A percentile compares a stretch with the other conserved stretches of the same genome.
Evolutionary conservation across 1,140 invertebrate species (phyloP).

Genomic region (Sarcophaga bullata): DNA sequence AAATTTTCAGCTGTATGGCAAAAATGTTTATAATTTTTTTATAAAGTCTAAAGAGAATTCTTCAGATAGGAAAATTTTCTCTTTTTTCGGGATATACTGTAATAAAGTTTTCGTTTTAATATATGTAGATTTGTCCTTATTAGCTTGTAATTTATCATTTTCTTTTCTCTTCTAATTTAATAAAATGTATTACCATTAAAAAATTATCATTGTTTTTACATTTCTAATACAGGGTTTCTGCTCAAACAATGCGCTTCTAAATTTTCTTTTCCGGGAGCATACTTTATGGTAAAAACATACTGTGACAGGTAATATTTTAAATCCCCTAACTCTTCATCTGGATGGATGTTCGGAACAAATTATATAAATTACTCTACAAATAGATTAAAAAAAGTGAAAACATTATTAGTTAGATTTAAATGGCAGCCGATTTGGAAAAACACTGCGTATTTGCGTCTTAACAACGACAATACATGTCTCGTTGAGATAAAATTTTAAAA

Average conservation of each 20-base stretch:
- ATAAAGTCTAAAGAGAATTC: slow-evolving; percentile 41
- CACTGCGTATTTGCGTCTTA: too few relatives aligned
- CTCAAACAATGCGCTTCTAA: slow-evolving; percentile 60
- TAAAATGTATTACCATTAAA: slow-evolving; percentile 58
- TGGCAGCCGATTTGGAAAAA: too few relatives aligned
- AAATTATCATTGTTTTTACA: slow-evolving; percentile 54
- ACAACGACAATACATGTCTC: too few relatives aligned
- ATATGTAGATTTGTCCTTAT: slow-evolving; percentile 44
- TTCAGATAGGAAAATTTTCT: slow-evolving; percentile 51
- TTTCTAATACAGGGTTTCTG: slow-evolving; percentile 62
- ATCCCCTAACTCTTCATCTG: slow-evolving; percentile 63
- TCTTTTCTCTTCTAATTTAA: slow-evolving; percentile 53
- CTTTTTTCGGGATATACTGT: slow-evolving; percentile 51
- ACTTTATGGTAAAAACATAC: slow-evolving; percentile 62
- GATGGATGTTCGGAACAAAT: too few relatives aligned
- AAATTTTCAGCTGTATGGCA: slow-evolving; percentile 52
- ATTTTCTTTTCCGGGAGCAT: slow-evolving; percentile 52
- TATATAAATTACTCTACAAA: too few relatives aligned
- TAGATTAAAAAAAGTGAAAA: too few relatives aligned
- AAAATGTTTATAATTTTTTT: slow-evolving; percentile 48
- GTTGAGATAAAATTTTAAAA: too few relatives aligned
- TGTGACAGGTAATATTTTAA: slow-evolving; percentile 58
- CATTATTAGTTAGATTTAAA: too few relatives aligned
- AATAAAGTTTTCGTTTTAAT: slow-evolving; percentile 29
- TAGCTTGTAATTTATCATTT: slow-evolving; percentile 52